phyloP scores from a whole-genome alignment of 2,113 vertebrate genomes.

The Trinectes maculatus region DNA sequence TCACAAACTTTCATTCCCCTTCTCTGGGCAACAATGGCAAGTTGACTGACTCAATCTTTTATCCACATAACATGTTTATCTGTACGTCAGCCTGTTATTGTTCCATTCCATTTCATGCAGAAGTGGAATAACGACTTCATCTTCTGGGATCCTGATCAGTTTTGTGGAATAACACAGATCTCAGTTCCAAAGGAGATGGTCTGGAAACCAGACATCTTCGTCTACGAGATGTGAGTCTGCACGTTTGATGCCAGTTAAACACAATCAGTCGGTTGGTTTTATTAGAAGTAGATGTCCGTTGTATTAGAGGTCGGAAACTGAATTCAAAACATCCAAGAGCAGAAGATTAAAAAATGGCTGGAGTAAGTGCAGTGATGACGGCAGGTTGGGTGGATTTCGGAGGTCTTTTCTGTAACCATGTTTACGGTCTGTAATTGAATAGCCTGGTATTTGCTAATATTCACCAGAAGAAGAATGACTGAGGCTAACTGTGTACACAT shows the following conservation, averaged over 20 bases:
- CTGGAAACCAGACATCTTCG: constrained; percentile 70
- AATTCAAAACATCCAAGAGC: too few species aligned
- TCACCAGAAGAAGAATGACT: neutral
- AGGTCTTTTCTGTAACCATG: neutral
- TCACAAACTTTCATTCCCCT: constrained; percentile 75
- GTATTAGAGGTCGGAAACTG: too few species aligned
- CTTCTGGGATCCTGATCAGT: constrained; percentile 69
- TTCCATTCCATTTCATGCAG: too few species aligned
- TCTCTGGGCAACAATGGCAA: constrained; percentile 66
- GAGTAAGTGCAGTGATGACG: too few species aligned
- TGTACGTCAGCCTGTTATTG: too few species aligned
- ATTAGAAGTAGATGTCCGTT: too few species aligned
- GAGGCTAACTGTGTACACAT: neutral
- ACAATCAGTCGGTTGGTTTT: too few species aligned
- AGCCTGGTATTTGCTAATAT: constrained; percentile 11
- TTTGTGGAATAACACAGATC: constrained; percentile 71
- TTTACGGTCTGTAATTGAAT: neutral
- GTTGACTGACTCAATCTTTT: neutral
- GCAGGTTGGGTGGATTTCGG: too few species aligned
- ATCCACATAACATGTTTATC: too few species aligned
- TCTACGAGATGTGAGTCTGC: constrained; percentile 72
- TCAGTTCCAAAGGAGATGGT: constrained; percentile 60
- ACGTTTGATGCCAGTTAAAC: neutral
- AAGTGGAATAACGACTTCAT: constrained; percentile 68
- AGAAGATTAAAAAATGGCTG: too few species aligned